Evolutionary conservation across 2,113 vertebrate species (phyloP).

Genomic region (Gambusia holbrooki): DNA sequence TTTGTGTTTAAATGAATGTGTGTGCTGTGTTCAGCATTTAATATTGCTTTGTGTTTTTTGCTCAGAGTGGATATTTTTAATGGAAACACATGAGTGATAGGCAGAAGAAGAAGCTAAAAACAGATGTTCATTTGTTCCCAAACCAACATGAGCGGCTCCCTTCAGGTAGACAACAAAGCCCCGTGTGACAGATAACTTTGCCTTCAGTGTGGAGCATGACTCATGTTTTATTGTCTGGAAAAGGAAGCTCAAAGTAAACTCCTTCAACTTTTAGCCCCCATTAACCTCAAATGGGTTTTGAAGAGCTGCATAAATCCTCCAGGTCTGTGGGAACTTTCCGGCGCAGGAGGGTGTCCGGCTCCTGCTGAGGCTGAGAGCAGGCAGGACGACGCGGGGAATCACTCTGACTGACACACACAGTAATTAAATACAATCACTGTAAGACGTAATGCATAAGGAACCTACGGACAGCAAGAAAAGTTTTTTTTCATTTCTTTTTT

Average conservation of each 20-base stretch:
- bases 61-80: too few relatives aligned
- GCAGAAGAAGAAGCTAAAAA: background rate
- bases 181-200: conserved; percentile 3
- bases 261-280: conserved; percentile 43
- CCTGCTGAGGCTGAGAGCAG: conserved; percentile 29
- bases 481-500: too few relatives aligned
- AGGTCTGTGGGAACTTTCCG: conserved; percentile 20
- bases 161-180: background rate
- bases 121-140: background rate
- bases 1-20: too few relatives aligned
- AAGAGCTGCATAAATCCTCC: conserved; percentile 43
- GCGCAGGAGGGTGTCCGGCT: conserved; percentile 18
- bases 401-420: conserved; percentile 48
- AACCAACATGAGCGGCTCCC: background rate
- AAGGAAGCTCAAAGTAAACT: conserved; percentile 11
- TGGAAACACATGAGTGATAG: too few relatives aligned
- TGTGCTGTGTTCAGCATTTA: too few relatives aligned
- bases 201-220: conserved; percentile 3
- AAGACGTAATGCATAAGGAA: conserved; percentile 32
- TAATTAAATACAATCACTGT: conserved; percentile 63
- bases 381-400: conserved; percentile 1
- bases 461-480: conserved; percentile 28
- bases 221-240: conserved; percentile 31
- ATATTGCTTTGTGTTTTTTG: too few relatives aligned
- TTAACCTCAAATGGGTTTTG: conserved; percentile 28